Conservation (phyloP, 1,140 invertebrate genomes). For the Bombus breviceps region DNA sequence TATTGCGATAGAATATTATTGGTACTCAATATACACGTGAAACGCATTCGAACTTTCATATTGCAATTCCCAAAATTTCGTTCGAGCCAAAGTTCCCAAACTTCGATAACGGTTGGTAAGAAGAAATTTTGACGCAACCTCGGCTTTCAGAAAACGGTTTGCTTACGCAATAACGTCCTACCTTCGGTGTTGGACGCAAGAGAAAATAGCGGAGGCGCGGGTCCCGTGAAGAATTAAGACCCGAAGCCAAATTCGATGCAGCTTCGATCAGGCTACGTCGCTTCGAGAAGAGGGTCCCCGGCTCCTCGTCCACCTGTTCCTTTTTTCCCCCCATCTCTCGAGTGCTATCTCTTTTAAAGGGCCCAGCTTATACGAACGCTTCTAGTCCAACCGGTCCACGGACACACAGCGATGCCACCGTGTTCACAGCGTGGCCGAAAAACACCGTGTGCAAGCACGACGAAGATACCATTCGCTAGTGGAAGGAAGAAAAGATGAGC, state of each 20-base stretch:
- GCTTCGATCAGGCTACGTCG: slow-evolving; percentile 53
- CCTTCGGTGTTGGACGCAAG: neutral
- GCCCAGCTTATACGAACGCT: slow-evolving; percentile 55
- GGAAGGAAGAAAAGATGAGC: slow-evolving; percentile 41
- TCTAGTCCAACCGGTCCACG: slow-evolving; percentile 73
- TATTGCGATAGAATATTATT: too few relatives aligned
- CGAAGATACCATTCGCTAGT: slow-evolving; percentile 17
- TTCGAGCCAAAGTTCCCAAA: neutral
- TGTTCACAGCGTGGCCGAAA: slow-evolving; percentile 66
- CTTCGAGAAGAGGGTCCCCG: slow-evolving; percentile 41
- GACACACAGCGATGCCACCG: slow-evolving; percentile 53
- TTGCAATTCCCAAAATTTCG: neutral
- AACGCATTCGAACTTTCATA: too few relatives aligned
- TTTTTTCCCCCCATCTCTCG: slow-evolving; percentile 53
- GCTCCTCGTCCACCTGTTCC: slow-evolving; percentile 55
- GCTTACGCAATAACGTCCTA: neutral
- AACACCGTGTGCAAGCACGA: slow-evolving; percentile 43
- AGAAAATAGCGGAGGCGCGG: slow-evolving; percentile 25
- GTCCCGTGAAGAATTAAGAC: slow-evolving; percentile 62
- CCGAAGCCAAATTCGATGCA: slow-evolving; percentile 60
- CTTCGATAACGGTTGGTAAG: neutral
- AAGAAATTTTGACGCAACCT: neutral
- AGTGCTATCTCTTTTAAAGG: slow-evolving; percentile 71
- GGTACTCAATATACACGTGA: too few relatives aligned
- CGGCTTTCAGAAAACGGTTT: neutral